These are phyloP conservation scores for Zenarchopterus dispar DNA, from an alignment of 2,797 vertebrate species.

Conservation along the genomic window DNA sequence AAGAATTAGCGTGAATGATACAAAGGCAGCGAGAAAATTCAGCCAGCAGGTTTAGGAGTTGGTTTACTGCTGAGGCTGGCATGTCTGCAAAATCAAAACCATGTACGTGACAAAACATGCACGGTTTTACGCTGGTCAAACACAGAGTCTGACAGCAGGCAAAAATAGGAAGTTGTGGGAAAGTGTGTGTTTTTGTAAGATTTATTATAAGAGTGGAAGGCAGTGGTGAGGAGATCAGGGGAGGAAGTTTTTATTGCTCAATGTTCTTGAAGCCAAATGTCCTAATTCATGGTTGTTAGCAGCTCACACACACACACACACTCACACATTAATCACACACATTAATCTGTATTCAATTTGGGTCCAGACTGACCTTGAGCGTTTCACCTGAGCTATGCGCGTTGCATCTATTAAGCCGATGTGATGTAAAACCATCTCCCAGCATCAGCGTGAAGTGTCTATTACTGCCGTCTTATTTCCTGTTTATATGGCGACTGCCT, in stretches of 20 bases:
- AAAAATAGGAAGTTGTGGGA: slow-evolving; percentile 10
- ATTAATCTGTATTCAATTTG: slow-evolving; percentile 75
- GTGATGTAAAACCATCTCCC: slow-evolving; percentile 75
- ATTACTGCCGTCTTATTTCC: slow-evolving; percentile 84
- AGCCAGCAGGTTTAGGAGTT: neutral
- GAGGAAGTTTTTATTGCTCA: slow-evolving; percentile 46
- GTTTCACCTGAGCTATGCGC: slow-evolving; percentile 76
- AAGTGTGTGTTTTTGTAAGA: neutral
- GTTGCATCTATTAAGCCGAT: slow-evolving; percentile 77
- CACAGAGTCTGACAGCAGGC: neutral
- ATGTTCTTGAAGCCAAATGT: slow-evolving; percentile 48
- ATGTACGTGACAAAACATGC: neutral
- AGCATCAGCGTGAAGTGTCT: slow-evolving; percentile 82
- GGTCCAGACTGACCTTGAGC: slow-evolving; percentile 77
- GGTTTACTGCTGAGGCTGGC: neutral
- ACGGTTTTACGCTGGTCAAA: slow-evolving; percentile 22
- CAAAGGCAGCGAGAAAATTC: slow-evolving; percentile 3
- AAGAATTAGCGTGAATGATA: slow-evolving; percentile 55
- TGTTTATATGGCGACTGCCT: slow-evolving; percentile 86
- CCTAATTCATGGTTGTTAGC: slow-evolving; percentile 56
- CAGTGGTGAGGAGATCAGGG: slow-evolving; percentile 1
- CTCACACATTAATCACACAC: slow-evolving; percentile 65
- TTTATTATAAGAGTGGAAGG: slow-evolving; percentile 27
- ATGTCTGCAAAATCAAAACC: slow-evolving; percentile 8
- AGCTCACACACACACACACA: slow-evolving; percentile 3